phyloP scores from a whole-genome alignment of 2,888 invertebrate species.

The Eristalis intricaria region DNA sequence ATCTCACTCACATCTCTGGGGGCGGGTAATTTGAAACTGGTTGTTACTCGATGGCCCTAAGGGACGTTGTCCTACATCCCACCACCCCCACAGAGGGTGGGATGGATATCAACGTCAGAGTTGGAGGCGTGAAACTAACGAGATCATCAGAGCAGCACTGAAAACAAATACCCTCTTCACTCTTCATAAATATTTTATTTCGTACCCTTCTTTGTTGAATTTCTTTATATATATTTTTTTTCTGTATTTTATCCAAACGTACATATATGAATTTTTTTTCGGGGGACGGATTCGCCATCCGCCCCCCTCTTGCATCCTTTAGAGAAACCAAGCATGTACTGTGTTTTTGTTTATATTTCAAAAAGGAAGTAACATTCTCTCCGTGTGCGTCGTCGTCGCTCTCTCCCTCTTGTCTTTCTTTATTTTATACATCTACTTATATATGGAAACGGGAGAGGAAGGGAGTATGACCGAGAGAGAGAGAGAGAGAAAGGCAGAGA shows the following conservation, averaged over 20 bases:
- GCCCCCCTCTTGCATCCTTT: constrained; percentile 17
- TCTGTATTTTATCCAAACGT: constrained; percentile 6
- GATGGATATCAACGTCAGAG: constrained; percentile 2
- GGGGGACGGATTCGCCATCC: not conserved
- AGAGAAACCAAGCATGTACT: constrained; percentile 58
- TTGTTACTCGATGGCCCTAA: constrained; percentile 10
- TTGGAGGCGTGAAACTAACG: constrained; percentile 45
- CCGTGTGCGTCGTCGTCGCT: not conserved
- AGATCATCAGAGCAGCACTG: constrained; percentile 40
- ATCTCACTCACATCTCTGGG: not conserved
- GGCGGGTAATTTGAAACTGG: not conserved
- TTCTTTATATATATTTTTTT: not conserved
- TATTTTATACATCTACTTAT: constrained; percentile 49
- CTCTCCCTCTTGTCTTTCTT: not conserved
- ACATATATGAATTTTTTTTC: not conserved
- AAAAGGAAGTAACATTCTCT: constrained; percentile 30
- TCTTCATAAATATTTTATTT: constrained; percentile 42
- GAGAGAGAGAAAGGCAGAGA: not conserved
- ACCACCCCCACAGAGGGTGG: not conserved
- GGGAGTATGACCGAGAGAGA: not conserved
- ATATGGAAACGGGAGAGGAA: constrained; percentile 4
- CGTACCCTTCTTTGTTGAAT: constrained; percentile 51
- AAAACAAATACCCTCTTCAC: constrained; percentile 43
- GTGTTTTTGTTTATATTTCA: not conserved
- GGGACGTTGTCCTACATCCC: not conserved